Evolutionary conservation across 1,140 invertebrate species (phyloP), one percentile per base, ranked within the genome.

Genomic region (Meteorus sp.): DNA sequence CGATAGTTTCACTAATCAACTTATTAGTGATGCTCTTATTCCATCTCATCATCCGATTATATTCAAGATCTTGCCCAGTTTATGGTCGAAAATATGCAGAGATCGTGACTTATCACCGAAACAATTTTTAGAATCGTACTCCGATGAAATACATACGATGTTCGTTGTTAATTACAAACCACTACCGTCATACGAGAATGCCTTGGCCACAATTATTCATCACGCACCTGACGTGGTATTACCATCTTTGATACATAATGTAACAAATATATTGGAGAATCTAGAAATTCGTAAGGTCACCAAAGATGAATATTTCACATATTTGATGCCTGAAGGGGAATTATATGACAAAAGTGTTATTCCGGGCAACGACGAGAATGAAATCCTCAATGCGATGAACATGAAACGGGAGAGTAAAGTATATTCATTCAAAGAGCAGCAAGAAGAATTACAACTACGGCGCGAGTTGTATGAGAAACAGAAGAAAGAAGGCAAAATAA

Each of bases 391-490:
- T 47, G 85, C 86, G 13, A 89, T 91, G 81, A 98, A 99, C 68
- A 85, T 99, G 70, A 97, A 95, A 79, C 83, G 95, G 35, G 96
- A 99, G 72, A 98, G 93, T 73, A 99, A 98, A 81, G 92, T 89
- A 2, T 99, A 99, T 75, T 96, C 94, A 13, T 97, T 95, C 74
- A 95, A 97, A 73, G 97, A 99, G 67, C 97, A 99, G 75, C 82
- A 97, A 69, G 96, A 97, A 72, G 97, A 98, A 75, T 76, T 97
- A 54, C 91, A 96, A 69, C 77, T 99, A 27, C 82, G 92, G 31
- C 89, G 94, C 63, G 96, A 98, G 82, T 79, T 98, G 7, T 96
- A 96, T 64, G 93, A 94, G 64, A 97, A 95, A 72, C 81, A 83
- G 47, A 89, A 88, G 63, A 85, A 85, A 37, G 91, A 95, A 71